Percentiles rank a stretch among this genome's conserved stretches.
phyloP scores from a whole-genome alignment of 2,888 invertebrate species.

The Shargacucullia verbasci region DNA sequence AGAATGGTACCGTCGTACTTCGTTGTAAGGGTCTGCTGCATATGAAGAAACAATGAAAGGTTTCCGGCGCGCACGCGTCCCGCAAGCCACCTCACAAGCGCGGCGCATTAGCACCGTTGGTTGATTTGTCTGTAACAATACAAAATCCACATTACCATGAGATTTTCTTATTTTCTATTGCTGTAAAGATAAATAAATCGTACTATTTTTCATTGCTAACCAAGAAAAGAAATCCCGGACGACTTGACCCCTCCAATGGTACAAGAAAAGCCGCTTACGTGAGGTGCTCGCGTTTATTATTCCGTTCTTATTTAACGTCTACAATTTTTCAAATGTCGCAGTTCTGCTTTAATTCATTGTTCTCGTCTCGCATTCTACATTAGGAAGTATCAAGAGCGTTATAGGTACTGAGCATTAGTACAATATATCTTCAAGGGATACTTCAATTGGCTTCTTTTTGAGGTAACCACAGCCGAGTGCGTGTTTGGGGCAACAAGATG shows the following conservation, averaged over 20 bases:
- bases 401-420: slow-evolving; percentile 55
- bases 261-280: slow-evolving; percentile 63
- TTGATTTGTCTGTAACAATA: slow-evolving; percentile 74
- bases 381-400: slow-evolving; percentile 18
- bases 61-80: slow-evolving; percentile 68
- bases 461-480: slow-evolving; percentile 58
- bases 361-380: slow-evolving; percentile 22
- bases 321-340: slow-evolving; percentile 46
- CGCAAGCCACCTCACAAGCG: slow-evolving; percentile 80
- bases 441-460: slow-evolving; percentile 76
- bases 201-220: slow-evolving; percentile 1
- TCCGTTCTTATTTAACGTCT: slow-evolving; percentile 50
- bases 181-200: background rate
- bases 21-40: slow-evolving; percentile 63
- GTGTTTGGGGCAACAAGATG: slow-evolving; percentile 57
- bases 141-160: slow-evolving; percentile 43
- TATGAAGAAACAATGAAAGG: slow-evolving; percentile 71
- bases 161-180: background rate
- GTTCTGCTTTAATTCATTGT: slow-evolving; percentile 23
- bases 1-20: slow-evolving; percentile 67
- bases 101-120: slow-evolving; percentile 78
- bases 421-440: slow-evolving; percentile 75
- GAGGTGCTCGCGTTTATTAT: slow-evolving; percentile 52
- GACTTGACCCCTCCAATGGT: slow-evolving; percentile 51
- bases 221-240: slow-evolving; percentile 33